Evolutionary conservation across 2,888 invertebrate genomes (phyloP), one percentile per base, ranked within the genome.

Genomic region (Metopia argyrocephala): DNA sequence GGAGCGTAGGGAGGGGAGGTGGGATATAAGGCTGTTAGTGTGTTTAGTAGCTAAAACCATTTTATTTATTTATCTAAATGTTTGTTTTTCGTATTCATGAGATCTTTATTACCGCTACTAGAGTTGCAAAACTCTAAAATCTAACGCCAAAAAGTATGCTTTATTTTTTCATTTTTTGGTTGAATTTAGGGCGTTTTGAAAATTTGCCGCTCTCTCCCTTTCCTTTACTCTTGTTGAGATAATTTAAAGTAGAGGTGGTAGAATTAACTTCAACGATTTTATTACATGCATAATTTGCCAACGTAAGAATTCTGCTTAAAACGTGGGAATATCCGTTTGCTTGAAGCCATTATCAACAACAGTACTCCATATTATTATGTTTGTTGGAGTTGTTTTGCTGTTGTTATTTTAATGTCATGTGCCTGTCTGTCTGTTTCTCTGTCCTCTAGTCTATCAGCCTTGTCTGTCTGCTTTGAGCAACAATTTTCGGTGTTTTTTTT

Each of bases 231-330:
- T 4, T 38, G 38, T 3, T 38, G n/a, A n/a, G n/a, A n/a, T n/a
- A n/a, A n/a, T n/a, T n/a, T 78, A 2, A 25, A 38, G 4, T 38
- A 27, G 62, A 31, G 75, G 80, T n/a, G 45, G 50, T 57, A 59
- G 69, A 57, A 76, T 75, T 70, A 76, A 69, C 76, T 86, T 85
- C 85, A 84, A 85, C 86, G 85, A 83, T 88, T 88, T 88, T 88
- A 88, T 88, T 88, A 88, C 89, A 88, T 89, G 89, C 88, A 88
- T 89, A 88, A 88, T 89, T 88, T 87, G 86, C 84, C 54, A 79
- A 78, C 38, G 38, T 38, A 38, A 48, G 25, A 59, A 71, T 71
- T 31, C 66, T 68, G 66, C 38, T 66, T 61, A 65, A 66, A 79
- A 71, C 86, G 83, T 86, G 89, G 88, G 86, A 87, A 83, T 70